phyloP scores from a whole-genome alignment of 2,797 vertebrate genomes.

The Chloroceryle inda region DNA sequence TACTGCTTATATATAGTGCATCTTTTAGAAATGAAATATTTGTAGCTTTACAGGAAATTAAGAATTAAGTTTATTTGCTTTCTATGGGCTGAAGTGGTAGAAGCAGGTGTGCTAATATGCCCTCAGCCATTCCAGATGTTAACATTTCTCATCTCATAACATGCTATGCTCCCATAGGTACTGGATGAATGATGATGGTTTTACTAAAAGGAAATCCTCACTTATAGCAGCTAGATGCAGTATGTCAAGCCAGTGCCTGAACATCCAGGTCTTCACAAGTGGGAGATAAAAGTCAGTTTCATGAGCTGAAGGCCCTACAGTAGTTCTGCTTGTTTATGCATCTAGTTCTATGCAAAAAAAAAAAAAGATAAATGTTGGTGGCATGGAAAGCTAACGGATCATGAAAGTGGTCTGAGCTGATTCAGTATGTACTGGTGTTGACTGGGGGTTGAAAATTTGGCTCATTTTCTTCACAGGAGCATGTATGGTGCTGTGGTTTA shows the following conservation, averaged over 20 bases:
- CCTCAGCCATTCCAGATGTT: background rate
- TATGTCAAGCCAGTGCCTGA: background rate
- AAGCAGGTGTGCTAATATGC: background rate
- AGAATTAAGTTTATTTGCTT: background rate
- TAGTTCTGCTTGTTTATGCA: background rate
- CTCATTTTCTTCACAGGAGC: background rate
- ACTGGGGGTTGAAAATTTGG: background rate
- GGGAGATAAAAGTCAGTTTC: background rate
- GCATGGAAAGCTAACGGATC: background rate
- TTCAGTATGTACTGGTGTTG: background rate
- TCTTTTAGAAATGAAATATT: background rate
- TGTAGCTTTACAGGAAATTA: background rate
- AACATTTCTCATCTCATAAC: background rate
- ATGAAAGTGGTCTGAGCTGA: background rate
- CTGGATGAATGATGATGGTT: background rate
- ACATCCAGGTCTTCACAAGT: background rate
- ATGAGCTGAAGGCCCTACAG: background rate
- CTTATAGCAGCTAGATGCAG: background rate
- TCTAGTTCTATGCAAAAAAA: background rate
- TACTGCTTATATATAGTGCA: background rate
- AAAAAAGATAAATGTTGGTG: background rate
- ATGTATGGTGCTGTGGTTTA: background rate
- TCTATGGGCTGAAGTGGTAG: background rate
- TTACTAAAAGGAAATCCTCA: background rate
- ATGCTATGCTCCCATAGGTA: background rate